phyloP scores from a whole-genome alignment of 1,140 invertebrate genomes.

The Vanessa tameamea region DNA sequence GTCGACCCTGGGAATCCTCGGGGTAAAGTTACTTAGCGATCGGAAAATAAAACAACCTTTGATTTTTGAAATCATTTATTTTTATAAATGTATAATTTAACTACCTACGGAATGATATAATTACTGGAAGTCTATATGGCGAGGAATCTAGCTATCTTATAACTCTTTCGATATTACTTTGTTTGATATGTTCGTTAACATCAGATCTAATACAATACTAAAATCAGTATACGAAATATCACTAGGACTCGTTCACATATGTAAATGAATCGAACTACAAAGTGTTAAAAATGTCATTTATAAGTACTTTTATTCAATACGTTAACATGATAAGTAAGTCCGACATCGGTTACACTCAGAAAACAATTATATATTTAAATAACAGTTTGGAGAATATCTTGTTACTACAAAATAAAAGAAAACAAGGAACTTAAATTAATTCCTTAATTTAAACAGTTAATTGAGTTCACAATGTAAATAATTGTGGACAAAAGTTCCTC shows the following conservation, averaged over 20 bases:
- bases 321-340: background rate
- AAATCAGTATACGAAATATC: conserved; percentile 5
- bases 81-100: conserved; percentile 11
- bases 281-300: background rate
- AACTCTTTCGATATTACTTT: background rate
- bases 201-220: conserved; percentile 17
- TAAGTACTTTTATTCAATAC: background rate
- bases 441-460: conserved; percentile 8
- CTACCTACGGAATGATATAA: conserved; percentile 30
- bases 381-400: background rate
- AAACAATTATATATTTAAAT: background rate
- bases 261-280: background rate
- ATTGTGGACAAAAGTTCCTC: conserved; percentile 23
- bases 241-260: background rate
- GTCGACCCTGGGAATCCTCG: background rate
- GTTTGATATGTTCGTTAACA: conserved; percentile 8
- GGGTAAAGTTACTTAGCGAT: background rate
- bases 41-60: conserved; percentile 27
- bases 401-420: background rate
- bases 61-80: conserved; percentile 15
- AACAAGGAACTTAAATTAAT: background rate
- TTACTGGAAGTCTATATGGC: conserved; percentile 26
- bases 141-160: conserved; percentile 13
- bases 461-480: conserved; percentile 26
- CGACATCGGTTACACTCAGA: background rate